Evolutionary conservation across 1,140 invertebrate species (phyloP), one percentile per base, ranked within the genome.

Genomic region (Hylaeus volcanicus): DNA sequence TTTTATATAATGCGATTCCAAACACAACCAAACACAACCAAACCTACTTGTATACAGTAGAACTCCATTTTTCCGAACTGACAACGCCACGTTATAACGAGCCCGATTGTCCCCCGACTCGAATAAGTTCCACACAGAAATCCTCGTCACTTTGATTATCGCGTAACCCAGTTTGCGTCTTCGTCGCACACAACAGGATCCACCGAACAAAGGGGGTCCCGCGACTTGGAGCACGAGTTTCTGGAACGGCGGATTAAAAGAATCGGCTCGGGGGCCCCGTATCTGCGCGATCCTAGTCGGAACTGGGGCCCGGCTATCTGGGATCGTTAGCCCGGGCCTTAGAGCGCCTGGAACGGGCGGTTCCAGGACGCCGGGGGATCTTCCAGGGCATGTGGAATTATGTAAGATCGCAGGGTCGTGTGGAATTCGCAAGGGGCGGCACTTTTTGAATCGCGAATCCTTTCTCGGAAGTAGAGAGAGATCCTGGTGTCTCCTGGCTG

Each of bases 381-480:
- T 77, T 81, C 60, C 65, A 75, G 83, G 68, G 79, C 83, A 84
- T 81, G 83, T 74, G 71, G 65, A 85, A 86, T 86, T 86, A 86
- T 85, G 84, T 85, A 86, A 86, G 84, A 86, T 85, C 84, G 84
- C 83, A 26, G 84, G 74, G 55, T 81, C 64, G 84, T 70, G 60
- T 77, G 84, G 84, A 85, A 85, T 86, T 77, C 56, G 74, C 79
- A 82, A 63, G 72, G 70, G 51, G 74, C 79, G 84, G 83, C 79
- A 71, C 84, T 86, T 85, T 86, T 86, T 86, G 83, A 86, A 85
- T 85, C 84, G 84, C 84, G 84, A 58, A 85, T 82, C 83, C 83
- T 70, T 86, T 86, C 84, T 86, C 70, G 66, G 84, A 86, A 86
- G 70, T 8, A 64, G 74, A 71, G 63, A 66, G 14, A 63, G 72